Percentiles rank a stretch among this genome's conserved stretches.
Conservation (phyloP, 2,888 invertebrate genomes). For the Physocephala rufipes region DNA sequence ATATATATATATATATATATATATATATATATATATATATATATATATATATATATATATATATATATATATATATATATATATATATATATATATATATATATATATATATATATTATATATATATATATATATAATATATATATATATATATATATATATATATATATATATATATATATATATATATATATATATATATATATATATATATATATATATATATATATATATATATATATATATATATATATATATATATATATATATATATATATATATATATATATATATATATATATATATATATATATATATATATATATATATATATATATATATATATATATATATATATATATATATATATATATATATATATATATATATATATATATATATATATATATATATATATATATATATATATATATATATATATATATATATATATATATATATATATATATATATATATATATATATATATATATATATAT, state of each 20-base stretch:
- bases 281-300: constrained; percentile 6
- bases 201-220: constrained; percentile 6
- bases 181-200: background rate
- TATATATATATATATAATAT: too few species aligned
- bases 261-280: background rate
- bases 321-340: constrained; percentile 6
- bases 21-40: constrained; percentile 11
- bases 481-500: constrained; percentile 6
- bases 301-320: background rate
- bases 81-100: background rate
- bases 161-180: constrained; percentile 6
- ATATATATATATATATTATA: constrained; percentile 12
- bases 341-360: background rate
- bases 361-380: constrained; percentile 6
- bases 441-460: constrained; percentile 6
- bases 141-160: too few species aligned
- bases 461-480: background rate
- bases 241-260: constrained; percentile 6
- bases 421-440: background rate
- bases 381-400: background rate
- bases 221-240: background rate
- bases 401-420: constrained; percentile 6
- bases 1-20: background rate
- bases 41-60: background rate
- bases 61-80: constrained; percentile 11